Evolutionary conservation across 2,888 invertebrate genomes (phyloP), one percentile per base, ranked within the genome.

Genomic region (Leptinotarsa haldemani): DNA sequence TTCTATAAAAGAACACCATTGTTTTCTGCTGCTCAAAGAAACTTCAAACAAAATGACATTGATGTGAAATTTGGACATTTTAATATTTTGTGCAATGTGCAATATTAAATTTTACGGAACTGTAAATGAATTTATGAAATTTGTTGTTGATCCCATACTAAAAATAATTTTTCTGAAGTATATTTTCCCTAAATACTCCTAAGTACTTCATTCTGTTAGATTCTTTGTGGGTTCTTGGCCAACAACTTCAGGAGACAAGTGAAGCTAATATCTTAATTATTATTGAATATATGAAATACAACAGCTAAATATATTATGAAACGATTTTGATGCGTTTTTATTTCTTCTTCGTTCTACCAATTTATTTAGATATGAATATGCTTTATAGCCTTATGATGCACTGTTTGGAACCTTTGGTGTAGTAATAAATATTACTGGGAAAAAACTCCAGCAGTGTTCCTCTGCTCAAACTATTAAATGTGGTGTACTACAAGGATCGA

Each of bases 201-300:
- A 77, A 79, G 80, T 80, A 77, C 80, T 80, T 79, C 79, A 74
- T 77, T 79, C 79, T 78, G 75, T 80, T 78, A 73, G 77, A 78
- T 80, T 73, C 78, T 78, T 79, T 80, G 81, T 80, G 82, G 82
- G 82, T 83, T 82, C 82, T 82, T 82, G 82, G 82, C 80, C 80
- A 79, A 77, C 80, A 78, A 81, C 76, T 78, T 77, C 77, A 77
- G 73, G 76, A 75, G 75, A 75, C 68, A 76, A 79, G 77, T 79
- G 68, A 82, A 82, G 80, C 80, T 82, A 83, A 80, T 82, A 83
- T 80, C 81, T 46, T 66, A 18, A 82, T 80, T 82, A 81, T 83
- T 81, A 81, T 82, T 83, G 81, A 83, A 81, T 82, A 84, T 83
- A 81, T 82, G 78, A 83, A 81, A 80, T 82, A 82, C 82, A 83